These are phyloP conservation scores for Carterocephalus palaemon DNA, from an alignment of 2,888 invertebrate genomes.

Conservation along the genomic window DNA sequence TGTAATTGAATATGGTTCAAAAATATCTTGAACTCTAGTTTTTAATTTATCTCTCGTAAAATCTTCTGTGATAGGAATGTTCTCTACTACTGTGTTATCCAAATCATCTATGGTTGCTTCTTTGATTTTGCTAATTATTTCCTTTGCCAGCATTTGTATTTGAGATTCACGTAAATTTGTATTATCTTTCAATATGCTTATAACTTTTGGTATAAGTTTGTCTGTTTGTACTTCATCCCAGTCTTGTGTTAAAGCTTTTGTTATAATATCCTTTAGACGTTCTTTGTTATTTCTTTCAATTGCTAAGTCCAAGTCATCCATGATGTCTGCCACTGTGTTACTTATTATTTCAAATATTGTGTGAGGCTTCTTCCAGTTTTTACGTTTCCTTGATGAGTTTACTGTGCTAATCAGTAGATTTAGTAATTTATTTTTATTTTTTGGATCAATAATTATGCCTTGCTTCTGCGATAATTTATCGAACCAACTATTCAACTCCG, in stretches of 20 bases:
- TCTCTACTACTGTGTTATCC: neutral
- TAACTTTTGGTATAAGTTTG: slow-evolving; percentile 4
- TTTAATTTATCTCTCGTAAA: slow-evolving; percentile 10
- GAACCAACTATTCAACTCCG: slow-evolving; percentile 36
- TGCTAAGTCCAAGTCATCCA: neutral
- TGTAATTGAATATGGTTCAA: neutral
- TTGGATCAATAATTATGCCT: slow-evolving; percentile 1
- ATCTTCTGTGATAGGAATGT: neutral
- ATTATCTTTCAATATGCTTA: slow-evolving; percentile 5
- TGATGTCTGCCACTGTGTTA: neutral
- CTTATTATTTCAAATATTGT: neutral
- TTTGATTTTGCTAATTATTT: neutral
- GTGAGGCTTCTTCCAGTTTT: slow-evolving; percentile 3
- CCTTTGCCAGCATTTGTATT: slow-evolving; percentile 9
- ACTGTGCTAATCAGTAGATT: slow-evolving; percentile 5
- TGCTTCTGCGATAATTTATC: slow-evolving; percentile 25
- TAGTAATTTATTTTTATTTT: slow-evolving; percentile 3
- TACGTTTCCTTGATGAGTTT: neutral
- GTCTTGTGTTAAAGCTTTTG: neutral
- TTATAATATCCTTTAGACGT: slow-evolving; percentile 2
- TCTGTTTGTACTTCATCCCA: neutral
- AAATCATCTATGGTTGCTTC: neutral
- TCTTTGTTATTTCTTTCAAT: neutral
- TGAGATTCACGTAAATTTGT: slow-evolving; percentile 4
- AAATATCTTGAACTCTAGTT: neutral